Base-by-base conservation (phyloP, 2,113 vertebrate genomes). In the Caretta caretta region DNA sequence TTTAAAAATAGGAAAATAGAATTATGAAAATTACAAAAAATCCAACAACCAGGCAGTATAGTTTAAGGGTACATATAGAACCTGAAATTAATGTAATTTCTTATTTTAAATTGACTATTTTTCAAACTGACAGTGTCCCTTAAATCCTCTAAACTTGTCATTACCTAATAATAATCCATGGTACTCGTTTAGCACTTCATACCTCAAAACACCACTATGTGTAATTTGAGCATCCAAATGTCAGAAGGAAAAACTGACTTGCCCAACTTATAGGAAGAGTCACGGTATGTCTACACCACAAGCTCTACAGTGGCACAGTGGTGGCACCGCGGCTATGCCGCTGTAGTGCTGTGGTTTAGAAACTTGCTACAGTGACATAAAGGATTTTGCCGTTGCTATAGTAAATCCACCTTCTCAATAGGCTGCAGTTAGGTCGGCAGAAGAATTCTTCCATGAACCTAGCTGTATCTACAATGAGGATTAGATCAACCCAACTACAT, bases 161-260 rank as follows among this genome's bases (percentile, higher is more conserved):
- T 56, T 81, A 48, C 12, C 27, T n/a, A 81, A 76, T 6, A 19
- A 86, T 50, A 42, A 25, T 16, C 87, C 56, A 89, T 42, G 22
- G n/a, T 20, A 20, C 8, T 88, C 25, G 53, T 31, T 29, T 22
- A 87, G 6, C 2, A 4, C 5, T 48, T 85, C 84, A 90, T 72
- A 20, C 24, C 80, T 86, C 46, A 69, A 88, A 79, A 2, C 35
- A 0, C 0, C 80, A n/a, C 31, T 57, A 10, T 29, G 9, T 22
- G 10, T 3, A 50, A 53, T 53, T 35, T 72, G 3, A 86, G 62
- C 69, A 85, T 48, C 35, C 9, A 59, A 1, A 6, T 27, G 3
- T 46, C n/a, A 79, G 85, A 86, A 80, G 0, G 0, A n/a, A 1
- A 6, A 80, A 50, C 2, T 88, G 8, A 0, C 27, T 62, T 75